Conservation (phyloP, 2,797 vertebrate species). For the Uromys caudimaculatus region DNA sequence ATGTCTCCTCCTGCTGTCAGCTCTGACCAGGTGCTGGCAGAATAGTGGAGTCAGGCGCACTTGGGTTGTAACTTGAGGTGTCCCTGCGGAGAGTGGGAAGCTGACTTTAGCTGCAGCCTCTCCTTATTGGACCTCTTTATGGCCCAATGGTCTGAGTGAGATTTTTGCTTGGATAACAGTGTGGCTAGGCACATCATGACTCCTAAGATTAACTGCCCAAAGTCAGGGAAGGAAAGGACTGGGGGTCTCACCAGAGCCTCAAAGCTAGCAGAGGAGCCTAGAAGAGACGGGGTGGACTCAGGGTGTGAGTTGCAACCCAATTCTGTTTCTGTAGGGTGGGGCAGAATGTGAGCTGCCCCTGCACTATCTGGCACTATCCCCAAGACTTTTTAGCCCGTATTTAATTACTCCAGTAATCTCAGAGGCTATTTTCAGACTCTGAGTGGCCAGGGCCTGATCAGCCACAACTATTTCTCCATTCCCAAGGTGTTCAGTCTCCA, state of each 20-base stretch:
- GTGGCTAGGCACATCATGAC: background rate
- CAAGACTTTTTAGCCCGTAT: background rate
- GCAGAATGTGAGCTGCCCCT: background rate
- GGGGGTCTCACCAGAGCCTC: background rate
- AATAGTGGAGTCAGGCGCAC: conserved; percentile 29
- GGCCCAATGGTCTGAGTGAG: background rate
- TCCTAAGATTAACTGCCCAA: background rate
- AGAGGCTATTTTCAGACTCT: conserved; percentile 24
- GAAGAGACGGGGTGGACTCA: background rate
- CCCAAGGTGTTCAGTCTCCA: background rate
- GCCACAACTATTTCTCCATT: background rate
- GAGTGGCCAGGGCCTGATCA: background rate
- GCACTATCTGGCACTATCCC: background rate
- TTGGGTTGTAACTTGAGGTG: conserved; percentile 59
- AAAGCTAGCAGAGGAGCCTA: background rate
- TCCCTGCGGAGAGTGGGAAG: conserved; percentile 23
- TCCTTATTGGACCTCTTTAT: background rate
- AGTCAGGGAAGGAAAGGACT: background rate
- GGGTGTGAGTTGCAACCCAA: background rate
- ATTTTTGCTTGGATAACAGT: background rate
- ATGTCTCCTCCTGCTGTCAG: background rate
- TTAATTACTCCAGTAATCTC: background rate
- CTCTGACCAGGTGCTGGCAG: conserved; percentile 1
- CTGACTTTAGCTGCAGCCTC: background rate
- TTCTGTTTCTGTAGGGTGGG: background rate